A percentile compares a stretch with the other conserved stretches of the same genome.
Evolutionary conservation across 2,888 invertebrate genomes (phyloP).

Genomic region (Lymantria dispar): DNA sequence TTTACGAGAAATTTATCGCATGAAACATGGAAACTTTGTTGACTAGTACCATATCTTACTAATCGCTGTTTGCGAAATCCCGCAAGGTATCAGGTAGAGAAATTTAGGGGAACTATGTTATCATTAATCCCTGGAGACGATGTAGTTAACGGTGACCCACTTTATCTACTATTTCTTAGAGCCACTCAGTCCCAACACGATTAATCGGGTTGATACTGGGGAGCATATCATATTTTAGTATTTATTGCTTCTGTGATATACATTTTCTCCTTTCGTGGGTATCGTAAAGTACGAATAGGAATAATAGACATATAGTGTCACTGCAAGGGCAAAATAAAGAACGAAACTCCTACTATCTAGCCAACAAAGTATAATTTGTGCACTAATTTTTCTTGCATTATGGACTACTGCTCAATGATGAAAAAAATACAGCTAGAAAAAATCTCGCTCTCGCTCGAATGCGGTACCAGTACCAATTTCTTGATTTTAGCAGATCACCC

Average conservation of each 20-base stretch:
- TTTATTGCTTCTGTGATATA: not conserved
- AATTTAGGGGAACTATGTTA: conserved; percentile 49
- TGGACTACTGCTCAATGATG: too few species aligned
- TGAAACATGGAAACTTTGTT: conserved; percentile 27
- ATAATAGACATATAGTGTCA: too few species aligned
- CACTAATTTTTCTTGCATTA: too few species aligned
- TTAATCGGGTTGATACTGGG: conserved; percentile 40
- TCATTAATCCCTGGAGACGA: conserved; percentile 64
- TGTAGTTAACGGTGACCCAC: conserved; percentile 67
- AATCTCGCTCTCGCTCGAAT: too few species aligned
- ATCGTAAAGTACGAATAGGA: too few species aligned
- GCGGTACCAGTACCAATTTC: too few species aligned
- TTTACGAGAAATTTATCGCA: conserved; percentile 27
- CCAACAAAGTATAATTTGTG: too few species aligned
- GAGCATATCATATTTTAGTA: conserved; percentile 36
- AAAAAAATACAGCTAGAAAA: too few species aligned
- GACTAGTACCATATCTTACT: conserved; percentile 28
- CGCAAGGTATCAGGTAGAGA: conserved; percentile 42
- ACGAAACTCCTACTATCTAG: too few species aligned
- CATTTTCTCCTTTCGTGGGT: not conserved
- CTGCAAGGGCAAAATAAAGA: too few species aligned
- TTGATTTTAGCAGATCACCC: too few species aligned
- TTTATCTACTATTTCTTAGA: conserved; percentile 55
- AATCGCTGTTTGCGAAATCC: conserved; percentile 33
- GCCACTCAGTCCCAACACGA: conserved; percentile 40